Percentiles rank a stretch among this genome's conserved stretches.
Conservation (phyloP, 2,888 invertebrate genomes). For the Drosophila subsilvestris region DNA sequence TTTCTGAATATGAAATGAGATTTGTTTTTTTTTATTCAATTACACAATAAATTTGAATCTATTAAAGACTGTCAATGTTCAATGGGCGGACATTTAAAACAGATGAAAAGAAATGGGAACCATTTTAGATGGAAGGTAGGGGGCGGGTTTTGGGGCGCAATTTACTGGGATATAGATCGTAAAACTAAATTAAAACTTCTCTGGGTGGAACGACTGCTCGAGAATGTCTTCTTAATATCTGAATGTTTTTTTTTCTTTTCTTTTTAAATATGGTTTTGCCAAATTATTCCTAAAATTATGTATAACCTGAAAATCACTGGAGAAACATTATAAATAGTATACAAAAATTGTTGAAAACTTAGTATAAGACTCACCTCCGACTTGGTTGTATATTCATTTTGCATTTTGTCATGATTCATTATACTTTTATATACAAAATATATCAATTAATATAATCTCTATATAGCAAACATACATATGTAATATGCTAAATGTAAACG, state of each 20-base stretch:
- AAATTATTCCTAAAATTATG: not conserved
- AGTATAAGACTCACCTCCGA: not conserved
- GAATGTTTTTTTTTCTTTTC: not conserved
- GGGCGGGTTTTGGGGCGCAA: not conserved
- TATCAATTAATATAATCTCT: slow-evolving; percentile 25
- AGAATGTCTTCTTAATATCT: not conserved
- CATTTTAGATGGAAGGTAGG: no score
- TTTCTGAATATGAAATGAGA: not conserved
- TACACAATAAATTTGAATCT: not conserved
- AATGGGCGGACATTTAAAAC: slow-evolving; percentile 3
- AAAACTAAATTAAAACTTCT: no score
- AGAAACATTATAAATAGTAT: not conserved
- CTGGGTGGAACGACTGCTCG: not conserved
- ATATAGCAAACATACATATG: not conserved
- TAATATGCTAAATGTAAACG: slow-evolving; percentile 54
- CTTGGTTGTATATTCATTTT: not conserved
- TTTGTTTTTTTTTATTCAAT: slow-evolving; percentile 6
- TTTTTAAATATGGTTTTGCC: not conserved
- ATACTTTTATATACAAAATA: slow-evolving; percentile 3
- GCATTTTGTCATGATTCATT: slow-evolving; percentile 34
- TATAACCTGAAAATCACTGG: not conserved
- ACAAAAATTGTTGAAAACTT: not conserved
- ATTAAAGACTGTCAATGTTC: slow-evolving; percentile 15
- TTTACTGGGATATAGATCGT: no score
- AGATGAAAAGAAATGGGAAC: not conserved